phyloP scores from a whole-genome alignment of 2,888 invertebrate genomes.

The Drosophila mayaguana region DNA sequence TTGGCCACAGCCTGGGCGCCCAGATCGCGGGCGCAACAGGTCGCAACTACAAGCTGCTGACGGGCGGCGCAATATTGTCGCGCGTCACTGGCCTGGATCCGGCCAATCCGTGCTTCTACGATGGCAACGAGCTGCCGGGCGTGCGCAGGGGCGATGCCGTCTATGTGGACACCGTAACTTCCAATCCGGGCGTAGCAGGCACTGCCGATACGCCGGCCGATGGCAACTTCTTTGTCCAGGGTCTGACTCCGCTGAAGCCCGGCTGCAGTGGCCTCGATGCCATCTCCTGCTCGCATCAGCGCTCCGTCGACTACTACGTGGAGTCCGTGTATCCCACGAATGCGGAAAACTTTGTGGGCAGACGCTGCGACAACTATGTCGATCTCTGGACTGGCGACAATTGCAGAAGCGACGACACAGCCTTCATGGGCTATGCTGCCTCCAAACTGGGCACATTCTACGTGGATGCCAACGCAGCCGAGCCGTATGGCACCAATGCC shows the following conservation, averaged over 20 bases:
- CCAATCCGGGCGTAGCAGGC: conserved; percentile 8
- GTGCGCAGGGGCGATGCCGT: conserved; percentile 13
- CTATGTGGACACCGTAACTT: conserved; percentile 8
- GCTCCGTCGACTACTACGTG: conserved; percentile 12
- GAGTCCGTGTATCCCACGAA: conserved; percentile 14
- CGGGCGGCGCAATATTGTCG: neutral
- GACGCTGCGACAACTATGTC: conserved; percentile 3
- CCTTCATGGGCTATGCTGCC: conserved; percentile 12
- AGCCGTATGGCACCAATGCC: conserved; percentile 12
- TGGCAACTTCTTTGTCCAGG: conserved; percentile 15
- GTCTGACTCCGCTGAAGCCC: neutral
- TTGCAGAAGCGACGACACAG: neutral
- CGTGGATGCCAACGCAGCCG: conserved; percentile 8
- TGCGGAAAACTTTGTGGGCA: conserved; percentile 7
- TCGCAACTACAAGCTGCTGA: conserved; percentile 8
- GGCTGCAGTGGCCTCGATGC: neutral
- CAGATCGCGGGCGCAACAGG: conserved; percentile 11
- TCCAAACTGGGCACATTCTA: conserved; percentile 5
- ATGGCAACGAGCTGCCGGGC: conserved; percentile 22
- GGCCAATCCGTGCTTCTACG: conserved; percentile 22
- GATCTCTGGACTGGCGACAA: conserved; percentile 13
- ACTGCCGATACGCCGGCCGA: conserved; percentile 3
- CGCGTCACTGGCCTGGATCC: conserved; percentile 16
- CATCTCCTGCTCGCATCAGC: conserved; percentile 7
- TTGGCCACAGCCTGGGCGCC: conserved; percentile 17